Evolutionary conservation across 2,888 invertebrate genomes (phyloP).

Genomic region (Athrips mouffetella): DNA sequence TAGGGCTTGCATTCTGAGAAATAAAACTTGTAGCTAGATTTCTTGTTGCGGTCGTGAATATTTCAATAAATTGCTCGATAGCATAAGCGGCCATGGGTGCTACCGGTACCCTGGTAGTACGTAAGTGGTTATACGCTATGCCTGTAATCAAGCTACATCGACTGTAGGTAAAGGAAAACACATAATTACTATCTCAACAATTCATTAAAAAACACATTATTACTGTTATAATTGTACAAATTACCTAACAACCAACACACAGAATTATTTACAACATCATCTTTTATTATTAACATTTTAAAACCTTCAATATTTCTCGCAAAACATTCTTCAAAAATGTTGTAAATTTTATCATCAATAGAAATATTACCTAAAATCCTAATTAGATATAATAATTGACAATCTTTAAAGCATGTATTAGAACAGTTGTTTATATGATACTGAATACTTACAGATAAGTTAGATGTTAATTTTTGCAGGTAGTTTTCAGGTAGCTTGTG

Average conservation of each 20-base stretch:
- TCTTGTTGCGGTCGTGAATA: too few relatives aligned
- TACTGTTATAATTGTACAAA: constrained; percentile 38
- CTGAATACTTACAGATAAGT: constrained; percentile 30
- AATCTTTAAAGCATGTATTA: constrained; percentile 19
- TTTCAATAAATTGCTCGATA: too few relatives aligned
- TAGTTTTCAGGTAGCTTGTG: constrained; percentile 30
- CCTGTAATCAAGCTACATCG: background rate
- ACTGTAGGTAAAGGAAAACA: background rate
- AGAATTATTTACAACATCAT: constrained; percentile 31
- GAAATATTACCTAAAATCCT: constrained; percentile 52
- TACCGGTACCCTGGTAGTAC: background rate
- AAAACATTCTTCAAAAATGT: constrained; percentile 36
- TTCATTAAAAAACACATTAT: constrained; percentile 35
- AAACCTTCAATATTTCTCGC: constrained; percentile 31
- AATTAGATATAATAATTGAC: constrained; percentile 40
- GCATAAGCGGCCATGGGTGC: too few relatives aligned
- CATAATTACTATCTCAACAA: constrained; percentile 16
- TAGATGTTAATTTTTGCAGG: constrained; percentile 32
- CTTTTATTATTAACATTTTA: constrained; percentile 31
- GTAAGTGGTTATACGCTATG: background rate
- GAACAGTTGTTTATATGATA: constrained; percentile 24
- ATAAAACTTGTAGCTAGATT: too few relatives aligned
- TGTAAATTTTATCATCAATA: constrained; percentile 26
- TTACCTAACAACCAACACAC: constrained; percentile 60
- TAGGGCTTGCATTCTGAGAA: too few relatives aligned